Evolutionary conservation across 2,797 vertebrate species (phyloP).

Genomic region (Clarias laeviceps): DNA sequence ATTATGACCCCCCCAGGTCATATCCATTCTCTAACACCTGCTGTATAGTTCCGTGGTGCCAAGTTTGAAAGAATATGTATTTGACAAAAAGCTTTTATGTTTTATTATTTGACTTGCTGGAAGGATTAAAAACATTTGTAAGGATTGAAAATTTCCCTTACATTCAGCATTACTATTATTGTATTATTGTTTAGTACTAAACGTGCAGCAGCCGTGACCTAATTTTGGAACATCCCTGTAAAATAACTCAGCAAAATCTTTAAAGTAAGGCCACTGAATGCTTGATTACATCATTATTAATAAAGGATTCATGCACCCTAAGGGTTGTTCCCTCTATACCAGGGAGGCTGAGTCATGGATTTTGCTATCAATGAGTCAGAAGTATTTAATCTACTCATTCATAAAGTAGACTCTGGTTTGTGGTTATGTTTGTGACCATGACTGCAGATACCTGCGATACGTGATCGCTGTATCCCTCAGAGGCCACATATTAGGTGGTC

Average conservation of each 20-base stretch:
- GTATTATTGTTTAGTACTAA: not conserved
- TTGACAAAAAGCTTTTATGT: not conserved
- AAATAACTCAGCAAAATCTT: not conserved
- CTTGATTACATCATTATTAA: not conserved
- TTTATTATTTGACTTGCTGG: not conserved
- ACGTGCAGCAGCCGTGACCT: not conserved
- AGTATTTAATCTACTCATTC: not conserved
- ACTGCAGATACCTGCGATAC: not conserved
- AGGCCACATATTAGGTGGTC: not conserved
- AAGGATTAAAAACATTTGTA: too few relatives aligned
- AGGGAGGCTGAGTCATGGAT: not conserved
- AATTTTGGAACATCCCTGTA: not conserved
- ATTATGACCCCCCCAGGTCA: not conserved
- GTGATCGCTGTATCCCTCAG: not conserved
- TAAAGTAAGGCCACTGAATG: not conserved
- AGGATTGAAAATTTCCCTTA: not conserved
- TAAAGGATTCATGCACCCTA: not conserved
- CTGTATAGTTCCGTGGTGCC: not conserved
- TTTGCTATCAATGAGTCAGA: slow-evolving; percentile 1
- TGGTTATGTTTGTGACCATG: not conserved
- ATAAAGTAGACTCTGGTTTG: slow-evolving; percentile 2
- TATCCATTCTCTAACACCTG: not conserved
- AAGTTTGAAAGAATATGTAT: not conserved
- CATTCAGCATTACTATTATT: not conserved
- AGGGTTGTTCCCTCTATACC: not conserved